Percentiles rank a stretch among this genome's conserved stretches.
phyloP scores from a whole-genome alignment of 2,113 vertebrate genomes.

The Thunnus thynnus region DNA sequence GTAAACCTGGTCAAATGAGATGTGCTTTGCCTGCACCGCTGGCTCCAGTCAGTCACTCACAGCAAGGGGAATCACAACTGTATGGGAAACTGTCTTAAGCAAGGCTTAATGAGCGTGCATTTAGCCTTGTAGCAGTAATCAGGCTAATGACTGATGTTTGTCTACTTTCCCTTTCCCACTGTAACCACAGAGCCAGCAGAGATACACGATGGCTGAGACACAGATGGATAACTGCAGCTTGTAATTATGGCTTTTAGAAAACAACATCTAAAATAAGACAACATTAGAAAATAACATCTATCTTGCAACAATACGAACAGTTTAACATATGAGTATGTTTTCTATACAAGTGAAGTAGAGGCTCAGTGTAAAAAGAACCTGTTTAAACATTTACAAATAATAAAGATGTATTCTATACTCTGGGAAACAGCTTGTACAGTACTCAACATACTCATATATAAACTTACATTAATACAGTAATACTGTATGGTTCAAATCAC shows the following conservation, averaged over 20 bases:
- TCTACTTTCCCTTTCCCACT: conserved; percentile 6
- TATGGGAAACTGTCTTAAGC: not conserved
- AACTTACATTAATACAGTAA: not conserved
- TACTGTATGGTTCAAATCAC: not conserved
- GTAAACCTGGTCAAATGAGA: no score
- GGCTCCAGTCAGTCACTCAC: not conserved
- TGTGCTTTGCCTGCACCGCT: not conserved
- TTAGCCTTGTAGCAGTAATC: conserved; percentile 9
- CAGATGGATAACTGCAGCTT: conserved; percentile 44
- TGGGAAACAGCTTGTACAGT: conserved; percentile 4
- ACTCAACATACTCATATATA: not conserved
- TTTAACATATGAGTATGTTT: conserved; percentile 14
- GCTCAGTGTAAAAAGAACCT: not conserved
- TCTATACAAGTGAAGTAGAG: not conserved
- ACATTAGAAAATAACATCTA: conserved; percentile 35
- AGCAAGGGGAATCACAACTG: not conserved
- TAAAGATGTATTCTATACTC: not conserved
- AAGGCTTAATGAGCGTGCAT: conserved; percentile 1
- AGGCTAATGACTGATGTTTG: conserved; percentile 18
- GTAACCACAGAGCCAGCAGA: conserved; percentile 40
- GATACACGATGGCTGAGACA: conserved; percentile 53
- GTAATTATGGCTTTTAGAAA: conserved; percentile 66
- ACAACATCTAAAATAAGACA: no score
- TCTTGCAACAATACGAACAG: conserved; percentile 6
- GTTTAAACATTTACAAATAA: conserved; percentile 7